Conservation (phyloP, 1,140 invertebrate genomes). For the Zaprionus inermis region DNA sequence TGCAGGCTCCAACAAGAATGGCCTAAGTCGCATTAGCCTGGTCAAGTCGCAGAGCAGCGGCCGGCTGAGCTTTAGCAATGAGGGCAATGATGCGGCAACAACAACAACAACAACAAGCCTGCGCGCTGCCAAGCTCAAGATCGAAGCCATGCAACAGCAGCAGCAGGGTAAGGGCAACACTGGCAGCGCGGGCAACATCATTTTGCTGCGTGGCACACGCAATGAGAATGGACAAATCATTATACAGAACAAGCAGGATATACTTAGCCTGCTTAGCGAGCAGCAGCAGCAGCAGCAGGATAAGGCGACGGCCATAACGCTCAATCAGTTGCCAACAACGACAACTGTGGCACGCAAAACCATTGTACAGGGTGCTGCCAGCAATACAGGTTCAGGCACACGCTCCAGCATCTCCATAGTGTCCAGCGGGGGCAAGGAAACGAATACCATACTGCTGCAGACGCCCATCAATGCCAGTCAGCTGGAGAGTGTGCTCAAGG, state of each 20-base stretch:
- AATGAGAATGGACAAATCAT: slow-evolving; percentile 84
- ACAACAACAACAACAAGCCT: slow-evolving; percentile 64
- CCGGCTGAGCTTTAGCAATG: slow-evolving; percentile 66
- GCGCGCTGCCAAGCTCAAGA: slow-evolving; percentile 75
- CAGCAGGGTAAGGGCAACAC: slow-evolving; percentile 49
- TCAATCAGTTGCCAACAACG: slow-evolving; percentile 77
- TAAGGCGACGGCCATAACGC: slow-evolving; percentile 70
- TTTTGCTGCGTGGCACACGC: slow-evolving; percentile 81
- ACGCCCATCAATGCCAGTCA: slow-evolving; percentile 83
- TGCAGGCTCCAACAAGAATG: slow-evolving; percentile 62
- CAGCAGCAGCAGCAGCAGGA: slow-evolving; percentile 74
- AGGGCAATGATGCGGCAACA: slow-evolving; percentile 50
- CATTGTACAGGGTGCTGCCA: slow-evolving; percentile 62
- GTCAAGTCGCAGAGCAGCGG: slow-evolving; percentile 71
- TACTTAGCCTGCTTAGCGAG: slow-evolving; percentile 77
- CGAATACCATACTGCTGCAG: slow-evolving; percentile 78
- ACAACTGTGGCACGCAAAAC: slow-evolving; percentile 73
- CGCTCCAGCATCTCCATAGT: slow-evolving; percentile 63
- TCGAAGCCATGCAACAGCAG: slow-evolving; percentile 78
- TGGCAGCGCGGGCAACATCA: slow-evolving; percentile 77
- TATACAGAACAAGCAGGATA: slow-evolving; percentile 83
- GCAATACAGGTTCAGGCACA: slow-evolving; percentile 44
- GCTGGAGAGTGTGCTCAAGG: slow-evolving; percentile 78
- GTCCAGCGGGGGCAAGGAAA: slow-evolving; percentile 58
- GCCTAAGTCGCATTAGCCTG: slow-evolving; percentile 52